Conservation (phyloP, 2,113 vertebrate species). For the Megaceryle torquata region DNA sequence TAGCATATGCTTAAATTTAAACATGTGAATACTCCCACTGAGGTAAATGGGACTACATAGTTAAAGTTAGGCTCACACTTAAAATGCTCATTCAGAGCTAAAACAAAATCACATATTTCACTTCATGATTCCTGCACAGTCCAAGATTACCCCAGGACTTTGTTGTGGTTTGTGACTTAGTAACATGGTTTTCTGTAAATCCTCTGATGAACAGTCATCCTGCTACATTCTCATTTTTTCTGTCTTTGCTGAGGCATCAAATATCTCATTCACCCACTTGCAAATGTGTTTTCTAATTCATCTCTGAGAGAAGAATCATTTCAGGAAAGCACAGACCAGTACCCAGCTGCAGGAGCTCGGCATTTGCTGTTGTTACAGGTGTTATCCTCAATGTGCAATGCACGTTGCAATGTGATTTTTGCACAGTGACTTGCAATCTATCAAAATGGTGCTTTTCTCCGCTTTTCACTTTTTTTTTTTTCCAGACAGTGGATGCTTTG, state of each 20-base stretch:
- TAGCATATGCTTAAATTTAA: conserved; percentile 23
- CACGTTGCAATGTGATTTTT: background rate
- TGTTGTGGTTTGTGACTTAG: background rate
- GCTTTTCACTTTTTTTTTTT: background rate
- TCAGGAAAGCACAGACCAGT: background rate
- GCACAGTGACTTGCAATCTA: background rate
- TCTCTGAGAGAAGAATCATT: background rate
- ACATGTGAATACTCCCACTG: background rate
- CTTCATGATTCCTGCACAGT: background rate
- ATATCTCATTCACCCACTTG: background rate
- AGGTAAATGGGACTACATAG: background rate
- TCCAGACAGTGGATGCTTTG: background rate
- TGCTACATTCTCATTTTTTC: background rate
- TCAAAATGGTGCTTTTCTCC: background rate
- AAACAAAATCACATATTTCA: background rate
- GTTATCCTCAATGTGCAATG: background rate
- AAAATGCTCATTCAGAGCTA: background rate
- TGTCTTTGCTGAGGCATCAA: background rate
- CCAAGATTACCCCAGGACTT: background rate
- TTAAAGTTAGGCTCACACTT: background rate
- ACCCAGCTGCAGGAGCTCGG: background rate
- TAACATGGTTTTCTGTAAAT: background rate
- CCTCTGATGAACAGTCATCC: background rate
- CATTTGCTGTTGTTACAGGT: background rate
- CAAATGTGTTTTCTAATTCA: background rate